These are phyloP conservation scores for Poeciliopsis prolifica DNA, from an alignment of 2,113 vertebrate species.

Conservation along the genomic window DNA sequence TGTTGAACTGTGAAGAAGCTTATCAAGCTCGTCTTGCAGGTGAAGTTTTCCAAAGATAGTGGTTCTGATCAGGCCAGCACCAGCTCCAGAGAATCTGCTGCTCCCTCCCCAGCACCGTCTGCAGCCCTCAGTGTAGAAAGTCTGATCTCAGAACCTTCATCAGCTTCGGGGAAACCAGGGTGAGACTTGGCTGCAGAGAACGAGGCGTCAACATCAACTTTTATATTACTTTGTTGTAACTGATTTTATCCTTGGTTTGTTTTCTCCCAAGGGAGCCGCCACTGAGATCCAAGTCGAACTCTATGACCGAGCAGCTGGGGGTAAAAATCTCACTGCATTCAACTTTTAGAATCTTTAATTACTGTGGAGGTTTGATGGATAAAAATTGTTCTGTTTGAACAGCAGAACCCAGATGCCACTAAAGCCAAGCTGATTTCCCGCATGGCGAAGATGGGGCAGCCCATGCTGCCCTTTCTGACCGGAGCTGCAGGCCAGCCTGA, in stretches of 20 bases:
- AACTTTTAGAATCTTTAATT: not conserved
- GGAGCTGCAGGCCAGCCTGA: constrained; percentile 86
- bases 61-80: constrained; percentile 78
- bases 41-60: constrained; percentile 87
- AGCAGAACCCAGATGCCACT: constrained; percentile 88
- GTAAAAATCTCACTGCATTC: constrained; percentile 59
- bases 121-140: constrained; percentile 83
- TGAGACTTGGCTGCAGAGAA: constrained; percentile 56
- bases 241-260: not conserved
- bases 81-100: constrained; percentile 84
- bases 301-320: constrained; percentile 89
- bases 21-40: constrained; percentile 72
- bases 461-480: constrained; percentile 91
- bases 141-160: constrained; percentile 72
- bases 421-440: constrained; percentile 97
- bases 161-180: constrained; percentile 84
- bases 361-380: not conserved
- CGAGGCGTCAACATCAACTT: not conserved
- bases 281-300: constrained; percentile 88
- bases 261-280: constrained; percentile 82
- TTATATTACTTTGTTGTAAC: not conserved
- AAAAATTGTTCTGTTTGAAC: not conserved
- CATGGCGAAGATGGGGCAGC: constrained; percentile 99
- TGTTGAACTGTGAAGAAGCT: not conserved
- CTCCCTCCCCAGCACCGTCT: constrained; percentile 88